Base-by-base conservation (phyloP, 2,797 vertebrate genomes). In the Synaphobranchus kaupii region DNA sequence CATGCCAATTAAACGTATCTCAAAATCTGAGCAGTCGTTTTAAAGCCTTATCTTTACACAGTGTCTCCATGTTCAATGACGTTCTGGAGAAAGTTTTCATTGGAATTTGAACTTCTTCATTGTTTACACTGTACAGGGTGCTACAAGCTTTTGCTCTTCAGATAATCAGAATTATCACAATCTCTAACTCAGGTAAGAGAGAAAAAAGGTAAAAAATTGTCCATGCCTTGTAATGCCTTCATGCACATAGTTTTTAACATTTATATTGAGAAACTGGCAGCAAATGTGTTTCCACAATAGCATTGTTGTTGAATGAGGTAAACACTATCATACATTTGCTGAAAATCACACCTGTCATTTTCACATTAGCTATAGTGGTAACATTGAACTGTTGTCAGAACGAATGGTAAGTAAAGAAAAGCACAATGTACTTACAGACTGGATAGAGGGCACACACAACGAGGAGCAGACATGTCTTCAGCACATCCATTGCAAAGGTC, bases 371-470 rank as follows among this genome's bases (percentile, higher is more conserved):
- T 0, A 3, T 0, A 0, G 25, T 44, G 20, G 68, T 54, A 76
- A 87, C 54, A 54, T 20, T 78, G 86, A 81, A 81, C 44, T 81
- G 44, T 50, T 78, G 63, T 44, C 31, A 85, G 20, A 22, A 17
- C 47, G 20, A 50, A 25, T 39, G 48, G 44, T 85, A 86, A 80
- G 86, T 13, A 88, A 4, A 88, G 68, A 9, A 86, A 88, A 89
- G 13, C 5, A 88, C 88, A 90, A 84, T 84, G 85, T 94, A 96
- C 96, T 97, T 94, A 96, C 95, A 90, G 91, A 91, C 92, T 90
- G 92, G 90, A 88, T 92, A 84, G 34, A 94, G 92, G 85, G 54
- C 91, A 83, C 88, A 87, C 82, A 94, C 84, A 90, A 86, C 84
- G 90, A 95, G 82, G 81, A 95, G 85, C 76, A 95, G 87, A 50